Conservation (phyloP, 2,113 vertebrate species). For the Erythrolamprus reginae region DNA sequence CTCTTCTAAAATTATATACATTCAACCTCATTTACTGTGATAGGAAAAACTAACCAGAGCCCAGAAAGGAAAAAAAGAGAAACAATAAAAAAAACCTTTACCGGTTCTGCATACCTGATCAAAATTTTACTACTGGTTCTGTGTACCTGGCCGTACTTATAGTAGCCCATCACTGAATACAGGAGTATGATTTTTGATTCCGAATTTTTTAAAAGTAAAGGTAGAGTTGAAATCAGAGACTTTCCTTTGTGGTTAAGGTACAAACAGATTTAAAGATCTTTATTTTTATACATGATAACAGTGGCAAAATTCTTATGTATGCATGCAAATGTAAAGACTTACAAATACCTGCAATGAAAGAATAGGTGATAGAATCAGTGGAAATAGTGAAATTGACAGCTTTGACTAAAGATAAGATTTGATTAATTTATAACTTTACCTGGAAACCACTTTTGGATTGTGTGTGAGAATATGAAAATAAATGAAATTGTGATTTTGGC, state of each 20-base stretch:
- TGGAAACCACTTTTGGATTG: neutral
- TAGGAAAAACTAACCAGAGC: too few relatives aligned
- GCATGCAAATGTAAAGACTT: neutral
- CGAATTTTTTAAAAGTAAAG: neutral
- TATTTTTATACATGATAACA: neutral
- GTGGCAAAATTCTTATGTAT: neutral
- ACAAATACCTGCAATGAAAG: neutral
- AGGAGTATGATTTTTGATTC: neutral
- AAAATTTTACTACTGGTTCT: too few relatives aligned
- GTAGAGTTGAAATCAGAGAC: neutral
- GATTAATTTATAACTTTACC: neutral
- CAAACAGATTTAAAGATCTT: neutral
- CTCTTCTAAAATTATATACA: too few relatives aligned
- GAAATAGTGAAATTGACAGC: neutral
- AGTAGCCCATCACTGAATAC: too few relatives aligned
- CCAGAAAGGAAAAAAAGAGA: too few relatives aligned
- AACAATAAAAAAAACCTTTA: too few relatives aligned
- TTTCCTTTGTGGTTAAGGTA: neutral
- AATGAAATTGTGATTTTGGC: neutral
- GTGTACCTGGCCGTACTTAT: too few relatives aligned
- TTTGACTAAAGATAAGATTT: neutral
- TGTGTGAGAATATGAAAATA: neutral
- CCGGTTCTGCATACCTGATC: too few relatives aligned
- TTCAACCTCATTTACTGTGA: too few relatives aligned
- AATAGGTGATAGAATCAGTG: neutral